phyloP scores from a whole-genome alignment of 2,888 invertebrate genomes.

The Drosophila eohydei region DNA sequence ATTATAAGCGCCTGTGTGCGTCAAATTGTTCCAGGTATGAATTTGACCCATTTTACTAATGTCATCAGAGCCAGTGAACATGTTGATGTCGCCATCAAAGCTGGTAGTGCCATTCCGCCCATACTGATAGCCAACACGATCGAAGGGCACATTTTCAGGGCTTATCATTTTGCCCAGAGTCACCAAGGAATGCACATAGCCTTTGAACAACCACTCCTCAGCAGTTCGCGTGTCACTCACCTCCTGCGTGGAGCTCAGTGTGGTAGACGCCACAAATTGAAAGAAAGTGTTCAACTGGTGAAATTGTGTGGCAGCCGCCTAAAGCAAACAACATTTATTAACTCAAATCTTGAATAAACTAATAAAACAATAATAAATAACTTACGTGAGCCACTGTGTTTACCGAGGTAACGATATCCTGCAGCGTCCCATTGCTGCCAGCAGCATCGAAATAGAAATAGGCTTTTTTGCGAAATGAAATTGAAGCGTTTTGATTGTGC shows the following conservation, averaged over 20 bases:
- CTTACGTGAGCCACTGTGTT: constrained; percentile 93
- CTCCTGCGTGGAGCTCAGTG: constrained; percentile 77
- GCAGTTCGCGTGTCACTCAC: constrained; percentile 88
- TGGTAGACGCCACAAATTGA: neutral
- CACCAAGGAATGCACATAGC: constrained; percentile 90
- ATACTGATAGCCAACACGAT: constrained; percentile 94
- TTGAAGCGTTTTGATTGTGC: constrained; percentile 89
- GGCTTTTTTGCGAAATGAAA: constrained; percentile 89
- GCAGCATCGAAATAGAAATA: constrained; percentile 90
- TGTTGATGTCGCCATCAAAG: constrained; percentile 91
- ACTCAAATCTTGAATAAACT: no score
- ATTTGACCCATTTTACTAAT: constrained; percentile 89
- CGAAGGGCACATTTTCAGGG: constrained; percentile 87
- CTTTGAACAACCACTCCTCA: constrained; percentile 90
- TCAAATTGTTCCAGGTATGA: constrained; percentile 89
- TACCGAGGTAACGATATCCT: constrained; percentile 89
- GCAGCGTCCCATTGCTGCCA: constrained; percentile 88
- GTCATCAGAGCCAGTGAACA: constrained; percentile 89
- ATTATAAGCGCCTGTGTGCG: constrained; percentile 86
- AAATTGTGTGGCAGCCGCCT: constrained; percentile 81
- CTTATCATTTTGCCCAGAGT: constrained; percentile 87
- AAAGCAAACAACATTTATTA: neutral
- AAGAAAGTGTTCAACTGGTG: constrained; percentile 10
- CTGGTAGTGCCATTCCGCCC: constrained; percentile 90
- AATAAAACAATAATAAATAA: neutral